A percentile compares a stretch with the other conserved stretches of the same genome.
Conservation (phyloP, 2,797 vertebrate genomes). For the Hylomyscus alleni region DNA sequence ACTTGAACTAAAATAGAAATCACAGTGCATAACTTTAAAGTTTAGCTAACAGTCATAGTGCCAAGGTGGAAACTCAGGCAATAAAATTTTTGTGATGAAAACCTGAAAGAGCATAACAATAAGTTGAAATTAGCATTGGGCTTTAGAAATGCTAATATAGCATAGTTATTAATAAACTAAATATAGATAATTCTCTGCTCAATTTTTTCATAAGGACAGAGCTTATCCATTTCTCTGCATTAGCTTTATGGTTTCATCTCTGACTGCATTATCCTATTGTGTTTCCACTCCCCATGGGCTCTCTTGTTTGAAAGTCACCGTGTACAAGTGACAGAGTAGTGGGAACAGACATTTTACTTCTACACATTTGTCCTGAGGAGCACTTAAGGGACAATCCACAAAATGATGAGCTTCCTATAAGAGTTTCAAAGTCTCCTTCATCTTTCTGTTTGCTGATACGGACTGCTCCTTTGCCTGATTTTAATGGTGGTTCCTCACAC, state of each 20-base stretch:
- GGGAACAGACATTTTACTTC: background rate
- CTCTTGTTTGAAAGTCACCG: background rate
- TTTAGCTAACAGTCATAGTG: background rate
- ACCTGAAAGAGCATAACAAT: background rate
- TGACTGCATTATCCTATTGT: background rate
- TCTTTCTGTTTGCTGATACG: background rate
- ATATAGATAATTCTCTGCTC: background rate
- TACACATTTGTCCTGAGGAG: background rate
- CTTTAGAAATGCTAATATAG: background rate
- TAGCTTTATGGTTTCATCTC: background rate
- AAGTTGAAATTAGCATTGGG: background rate
- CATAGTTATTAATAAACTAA: conserved; percentile 5
- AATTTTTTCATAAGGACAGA: background rate
- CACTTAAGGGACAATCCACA: background rate
- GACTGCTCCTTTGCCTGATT: background rate
- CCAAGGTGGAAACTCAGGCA: background rate
- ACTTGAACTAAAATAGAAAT: background rate
- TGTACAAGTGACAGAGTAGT: background rate
- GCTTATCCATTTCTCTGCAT: background rate
- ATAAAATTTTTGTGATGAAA: background rate
- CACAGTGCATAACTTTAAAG: background rate
- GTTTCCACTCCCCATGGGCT: accelerated
- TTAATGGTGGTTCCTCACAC: background rate
- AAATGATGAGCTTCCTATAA: background rate
- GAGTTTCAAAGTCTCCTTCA: background rate